phyloP scores from a whole-genome alignment of 2,888 invertebrate genomes.

The Drosophila rubida region DNA sequence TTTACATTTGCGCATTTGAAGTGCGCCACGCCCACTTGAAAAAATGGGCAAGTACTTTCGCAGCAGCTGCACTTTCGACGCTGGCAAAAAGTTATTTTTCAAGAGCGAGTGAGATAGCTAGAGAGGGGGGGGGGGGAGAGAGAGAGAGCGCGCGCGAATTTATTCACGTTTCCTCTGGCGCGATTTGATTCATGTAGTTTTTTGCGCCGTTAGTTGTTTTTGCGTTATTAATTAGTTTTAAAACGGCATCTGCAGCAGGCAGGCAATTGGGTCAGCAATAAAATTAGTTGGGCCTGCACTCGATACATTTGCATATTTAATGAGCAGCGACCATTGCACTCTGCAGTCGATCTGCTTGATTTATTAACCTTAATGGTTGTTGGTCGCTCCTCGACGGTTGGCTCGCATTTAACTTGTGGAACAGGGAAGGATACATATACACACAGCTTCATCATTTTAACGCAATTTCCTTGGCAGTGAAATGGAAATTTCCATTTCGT shows the following conservation, averaged over 20 bases:
- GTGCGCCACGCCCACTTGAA: conserved; percentile 47
- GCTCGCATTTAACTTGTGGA: conserved; percentile 39
- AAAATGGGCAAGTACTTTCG: conserved; percentile 46
- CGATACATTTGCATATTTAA: conserved; percentile 45
- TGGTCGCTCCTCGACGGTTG: background rate
- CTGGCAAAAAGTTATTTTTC: conserved; percentile 13
- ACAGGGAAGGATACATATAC: too few relatives aligned
- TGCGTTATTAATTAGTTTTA: conserved; percentile 66
- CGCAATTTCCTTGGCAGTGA: conserved; percentile 65
- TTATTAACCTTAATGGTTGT: conserved; percentile 42
- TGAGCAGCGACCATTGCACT: conserved; percentile 18
- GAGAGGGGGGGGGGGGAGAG: too few relatives aligned
- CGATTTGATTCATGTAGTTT: conserved; percentile 18
- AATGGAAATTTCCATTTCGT: conserved; percentile 65
- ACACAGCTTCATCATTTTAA: conserved; percentile 69
- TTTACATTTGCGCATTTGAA: conserved; percentile 74
- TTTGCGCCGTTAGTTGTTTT: conserved; percentile 22
- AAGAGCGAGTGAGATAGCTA: background rate
- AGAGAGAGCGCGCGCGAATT: background rate
- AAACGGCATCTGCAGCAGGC: conserved; percentile 38
- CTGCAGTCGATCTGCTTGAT: conserved; percentile 36
- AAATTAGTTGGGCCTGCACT: conserved; percentile 49
- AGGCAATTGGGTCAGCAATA: conserved; percentile 61
- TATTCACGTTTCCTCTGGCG: conserved; percentile 7
- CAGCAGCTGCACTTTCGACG: conserved; percentile 23